Base-by-base conservation (phyloP, 1,140 invertebrate genomes). In the Mamestra configurata region DNA sequence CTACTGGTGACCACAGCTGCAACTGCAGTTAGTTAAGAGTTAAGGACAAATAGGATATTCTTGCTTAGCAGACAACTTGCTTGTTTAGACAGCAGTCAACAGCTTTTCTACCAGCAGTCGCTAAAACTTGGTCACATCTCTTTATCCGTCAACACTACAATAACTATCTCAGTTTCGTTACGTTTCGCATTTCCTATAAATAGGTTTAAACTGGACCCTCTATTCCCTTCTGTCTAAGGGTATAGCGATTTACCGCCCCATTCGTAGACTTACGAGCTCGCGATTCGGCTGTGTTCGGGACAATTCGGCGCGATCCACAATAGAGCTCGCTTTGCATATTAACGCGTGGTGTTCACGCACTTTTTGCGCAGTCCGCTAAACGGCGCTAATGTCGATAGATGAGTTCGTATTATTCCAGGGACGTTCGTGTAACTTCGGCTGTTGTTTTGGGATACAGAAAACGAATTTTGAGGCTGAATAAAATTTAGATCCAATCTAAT, bases 341-440 rank as follows among this genome's bases (percentile, higher is more conserved):
- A 71, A 71, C 46, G 40, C 66, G 64, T 22, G 20, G 18, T 10
- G 11, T 27, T 40, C 11, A 24, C 66, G 40, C 40, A 70, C 66
- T 70, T 70, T 70, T 70, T 70, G 66, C 40, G 40, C 66, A 49
- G 10, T 37, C n/a, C 59, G 22, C 40, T 43, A 70, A 70, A 70
- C 40, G 66, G 5, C 49, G 31, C 4, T 35, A 64, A 64, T 64
- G 40, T 70, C 40, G 40, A 70, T 70, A 70, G 66, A 70, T 46
- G 40, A 70, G 22, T 24, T 70, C 66, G 66, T 22, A 15, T 46
- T n/a, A 46, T 43, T 70, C 27, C 66, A 22, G 22, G 8, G 40
- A 15, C 5, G 15, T 0, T 70, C 66, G 40, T 24, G 13, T n/a
- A n/a, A 27, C n/a, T 49, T 46, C 40, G 37, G 22, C 40, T 46